These are phyloP conservation scores for Hypsopygia costalis DNA, from an alignment of 2,888 invertebrate species.

Conservation along the genomic window DNA sequence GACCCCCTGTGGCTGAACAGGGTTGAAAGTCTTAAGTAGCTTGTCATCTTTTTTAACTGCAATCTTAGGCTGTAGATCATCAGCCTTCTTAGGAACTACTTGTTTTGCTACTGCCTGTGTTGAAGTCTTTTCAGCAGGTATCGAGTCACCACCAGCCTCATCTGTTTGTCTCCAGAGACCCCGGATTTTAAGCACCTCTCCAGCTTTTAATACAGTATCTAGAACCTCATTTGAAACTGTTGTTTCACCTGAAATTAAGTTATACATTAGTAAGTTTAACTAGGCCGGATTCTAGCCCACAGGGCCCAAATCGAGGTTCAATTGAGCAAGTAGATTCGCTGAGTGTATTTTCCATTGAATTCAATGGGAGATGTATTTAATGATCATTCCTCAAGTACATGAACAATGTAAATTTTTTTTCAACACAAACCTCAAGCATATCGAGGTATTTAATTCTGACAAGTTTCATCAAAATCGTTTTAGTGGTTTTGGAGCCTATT, in stretches of 20 bases:
- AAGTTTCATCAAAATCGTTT: no score
- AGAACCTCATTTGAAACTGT: constrained; percentile 92
- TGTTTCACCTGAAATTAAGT: constrained; percentile 81
- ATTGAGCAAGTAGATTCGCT: no score
- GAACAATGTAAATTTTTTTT: no score
- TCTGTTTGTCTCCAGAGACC: constrained; percentile 88
- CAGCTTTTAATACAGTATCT: constrained; percentile 89
- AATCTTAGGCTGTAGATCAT: constrained; percentile 54
- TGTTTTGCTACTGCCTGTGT: constrained; percentile 44
- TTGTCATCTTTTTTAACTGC: constrained; percentile 75
- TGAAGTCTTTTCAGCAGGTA: constrained; percentile 48
- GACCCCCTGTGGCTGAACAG: constrained; percentile 51
- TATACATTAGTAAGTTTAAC: not conserved
- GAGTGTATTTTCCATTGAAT: no score
- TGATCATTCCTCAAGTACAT: no score
- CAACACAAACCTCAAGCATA: no score
- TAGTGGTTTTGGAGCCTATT: no score
- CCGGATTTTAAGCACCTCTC: constrained; percentile 89
- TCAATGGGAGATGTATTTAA: no score
- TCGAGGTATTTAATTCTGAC: no score
- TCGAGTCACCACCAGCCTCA: constrained; percentile 53
- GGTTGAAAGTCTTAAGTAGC: constrained; percentile 60
- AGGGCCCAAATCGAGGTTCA: no score
- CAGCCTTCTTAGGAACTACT: constrained; percentile 45
- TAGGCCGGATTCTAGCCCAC: no score